Base-by-base conservation (phyloP, 2,113 vertebrate genomes). In the Rhombomys opimus region DNA sequence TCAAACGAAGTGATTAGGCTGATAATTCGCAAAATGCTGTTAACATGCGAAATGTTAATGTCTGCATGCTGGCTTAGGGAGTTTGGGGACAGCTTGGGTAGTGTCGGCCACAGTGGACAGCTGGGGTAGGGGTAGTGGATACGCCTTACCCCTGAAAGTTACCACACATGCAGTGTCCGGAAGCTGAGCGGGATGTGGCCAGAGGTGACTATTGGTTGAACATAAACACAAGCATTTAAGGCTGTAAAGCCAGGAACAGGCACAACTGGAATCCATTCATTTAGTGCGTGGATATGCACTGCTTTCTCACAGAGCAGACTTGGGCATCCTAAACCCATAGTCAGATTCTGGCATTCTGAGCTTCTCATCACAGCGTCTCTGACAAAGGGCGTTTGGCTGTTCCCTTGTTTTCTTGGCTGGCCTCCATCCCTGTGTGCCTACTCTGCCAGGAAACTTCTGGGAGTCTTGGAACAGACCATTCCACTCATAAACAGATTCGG, bases 391-490 rank as follows among this genome's bases (percentile, higher is more conserved):
- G 7, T n/a, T 46, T 82, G 61, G 32, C 65, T 20, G 0, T 57
- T 20, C 27, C 27, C 13, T 76, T 17, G 17, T 50, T 92, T 84
- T 77, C 27, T 32, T 38, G 75, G 61, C 57, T 70, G 27, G 57
- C 52, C 17, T 67, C 67, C 12, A n/a, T 22, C 9, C 38, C 17
- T 65, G 57, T 67, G 32, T 86, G 57, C 12, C 67, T 54, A 61
- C 14, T 27, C 61, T 87, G 67, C 75, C 87, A 72, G 80, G 75
- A 87, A 90, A 93, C 61, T 46, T 88, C 68, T 85, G n/a, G 54
- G 72, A 88, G 77, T 68, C 77, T 88, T 78, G 10, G 70, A 93
- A 89, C 54, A 88, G 67, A 61, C 46, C 30, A 14, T 41, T 15
- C 46, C 67, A n/a, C 32, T 61, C 72, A 25, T 35, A 75, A 80